Evolutionary conservation across 2,888 invertebrate genomes (phyloP), one percentile per base, ranked within the genome.

Genomic region (Tanaodytes sp.): DNA sequence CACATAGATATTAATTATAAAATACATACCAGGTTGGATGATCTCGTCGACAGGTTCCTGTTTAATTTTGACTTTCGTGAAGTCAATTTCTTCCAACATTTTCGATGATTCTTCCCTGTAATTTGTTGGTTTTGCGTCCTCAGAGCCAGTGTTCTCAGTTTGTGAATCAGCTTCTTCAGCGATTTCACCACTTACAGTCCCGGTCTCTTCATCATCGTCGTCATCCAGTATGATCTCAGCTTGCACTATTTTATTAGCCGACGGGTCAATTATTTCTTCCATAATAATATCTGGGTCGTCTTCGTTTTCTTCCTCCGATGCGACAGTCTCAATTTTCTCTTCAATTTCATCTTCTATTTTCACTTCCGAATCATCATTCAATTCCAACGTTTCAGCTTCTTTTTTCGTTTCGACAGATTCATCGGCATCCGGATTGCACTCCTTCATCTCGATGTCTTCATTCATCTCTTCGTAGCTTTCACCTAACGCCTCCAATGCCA

Each of bases 41-140:
- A 57, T 45, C 30, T 71, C 64, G 30, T 68, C 67, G 16, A 59
- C 46, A n/a, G 71, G 62, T 16, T 72, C 68, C n/a, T 72, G 23
- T 40, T 72, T 65, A 9, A 68, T 37, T 40, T 65, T 72, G 0
- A 57, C 30, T 18, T 61, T 49, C 11, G 18, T 55, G 14, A 64
- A 64, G 12, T 63, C 48, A 0, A 39, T 48, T 27, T 48, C 12
- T 23, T 33, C 30, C 11, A 14, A 6, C 19, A 43, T 11, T 23
- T 33, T 23, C 11, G 15, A 6, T n/a, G 23, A 12, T 0, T 39
- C 33, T 11, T 27, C 31, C 8, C 43, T 27, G 5, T 48, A 30
- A 15, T 2, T 11, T 15, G 8, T 36, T 8, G 12, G 4, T 4
- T 30, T 40, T 33, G 33, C 12, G 16, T 14, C 39, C 16, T 39